Evolutionary conservation across 2,888 invertebrate genomes (phyloP).

Genomic region (Ditylenchus weischeri): DNA sequence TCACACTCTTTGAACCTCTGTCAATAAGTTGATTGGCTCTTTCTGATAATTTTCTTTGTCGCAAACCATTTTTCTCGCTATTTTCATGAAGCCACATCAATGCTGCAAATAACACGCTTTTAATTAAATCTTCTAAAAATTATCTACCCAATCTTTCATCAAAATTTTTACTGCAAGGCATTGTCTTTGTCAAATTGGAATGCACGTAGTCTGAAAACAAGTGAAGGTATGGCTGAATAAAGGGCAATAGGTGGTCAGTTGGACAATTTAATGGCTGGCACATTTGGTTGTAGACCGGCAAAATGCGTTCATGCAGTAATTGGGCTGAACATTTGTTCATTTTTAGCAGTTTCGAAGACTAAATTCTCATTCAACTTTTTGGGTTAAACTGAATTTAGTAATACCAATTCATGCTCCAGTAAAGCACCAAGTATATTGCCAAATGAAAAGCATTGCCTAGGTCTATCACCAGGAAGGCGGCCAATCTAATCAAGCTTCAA

Average conservation of each 20-base stretch:
- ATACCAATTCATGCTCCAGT: neutral
- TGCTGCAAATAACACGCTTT: neutral
- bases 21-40: no score
- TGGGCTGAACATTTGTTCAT: no score
- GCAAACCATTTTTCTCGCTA: conserved; percentile 4
- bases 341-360: no score
- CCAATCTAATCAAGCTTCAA: conserved; percentile 2
- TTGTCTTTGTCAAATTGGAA: neutral
- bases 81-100: neutral
- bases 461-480: neutral
- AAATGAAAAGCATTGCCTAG: conserved; percentile 9
- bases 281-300: neutral
- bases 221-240: conserved; percentile 23
- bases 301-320: no score
- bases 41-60: no score
- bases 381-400: no score
- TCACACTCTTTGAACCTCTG: no score
- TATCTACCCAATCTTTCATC: neutral
- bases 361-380: no score
- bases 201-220: conserved; percentile 18
- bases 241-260: conserved; percentile 18
- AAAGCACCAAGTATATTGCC: neutral
- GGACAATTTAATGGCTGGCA: neutral
- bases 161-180: neutral
- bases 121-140: neutral